A percentile compares a stretch with the other conserved stretches of the same genome.
Evolutionary conservation across 2,888 invertebrate genomes (phyloP).

Genomic region (Mythimna impura): DNA sequence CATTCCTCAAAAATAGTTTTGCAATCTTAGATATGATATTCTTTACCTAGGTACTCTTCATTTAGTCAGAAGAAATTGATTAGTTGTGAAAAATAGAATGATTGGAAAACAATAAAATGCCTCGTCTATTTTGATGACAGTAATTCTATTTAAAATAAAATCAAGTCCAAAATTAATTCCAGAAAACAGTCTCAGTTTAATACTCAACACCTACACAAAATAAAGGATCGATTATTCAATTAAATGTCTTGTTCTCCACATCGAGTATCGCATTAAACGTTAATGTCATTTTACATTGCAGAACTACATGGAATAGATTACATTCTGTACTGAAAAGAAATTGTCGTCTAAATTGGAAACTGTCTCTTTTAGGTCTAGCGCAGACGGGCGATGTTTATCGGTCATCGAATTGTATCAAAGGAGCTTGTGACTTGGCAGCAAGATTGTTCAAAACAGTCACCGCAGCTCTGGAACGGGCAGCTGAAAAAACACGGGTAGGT

Average conservation of each 20-base stretch:
- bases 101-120: slow-evolving; percentile 17
- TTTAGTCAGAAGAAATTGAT: not conserved
- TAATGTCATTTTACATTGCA: slow-evolving; percentile 58
- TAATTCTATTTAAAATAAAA: slow-evolving; percentile 31
- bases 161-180: slow-evolving; percentile 28
- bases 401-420: slow-evolving; percentile 10
- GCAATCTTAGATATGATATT: not conserved
- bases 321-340: slow-evolving; percentile 59
- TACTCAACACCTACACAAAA: slow-evolving; percentile 26
- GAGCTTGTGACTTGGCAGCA: not conserved
- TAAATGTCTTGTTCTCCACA: slow-evolving; percentile 49
- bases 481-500: no score
- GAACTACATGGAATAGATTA: slow-evolving; percentile 59
- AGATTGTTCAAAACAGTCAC: not conserved
- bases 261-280: slow-evolving; percentile 61
- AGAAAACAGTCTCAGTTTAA: slow-evolving; percentile 39
- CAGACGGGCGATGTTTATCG: slow-evolving; percentile 25
- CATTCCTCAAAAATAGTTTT: not conserved
- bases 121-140: not conserved
- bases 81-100: not conserved
- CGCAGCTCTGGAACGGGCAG: no score
- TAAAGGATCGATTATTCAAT: slow-evolving; percentile 57
- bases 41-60: no score
- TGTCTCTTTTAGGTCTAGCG: slow-evolving; percentile 35
- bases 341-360: slow-evolving; percentile 61